Evolutionary conservation across 1,140 invertebrate genomes (phyloP).

Genomic region (Galleria mellonella): DNA sequence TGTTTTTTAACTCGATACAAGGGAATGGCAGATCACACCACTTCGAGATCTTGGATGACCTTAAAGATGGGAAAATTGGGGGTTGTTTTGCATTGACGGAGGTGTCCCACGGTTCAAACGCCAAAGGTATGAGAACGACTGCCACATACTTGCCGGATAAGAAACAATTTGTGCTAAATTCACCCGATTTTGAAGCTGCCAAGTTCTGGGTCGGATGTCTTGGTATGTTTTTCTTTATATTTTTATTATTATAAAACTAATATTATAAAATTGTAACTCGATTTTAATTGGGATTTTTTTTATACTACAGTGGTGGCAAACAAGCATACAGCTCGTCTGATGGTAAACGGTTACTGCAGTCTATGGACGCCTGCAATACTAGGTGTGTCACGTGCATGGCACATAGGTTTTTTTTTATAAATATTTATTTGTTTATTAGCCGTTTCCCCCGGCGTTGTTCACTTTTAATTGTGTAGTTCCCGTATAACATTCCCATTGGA

Average conservation of each 20-base stretch:
- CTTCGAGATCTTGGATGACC: conserved; percentile 75
- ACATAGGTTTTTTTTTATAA: no score
- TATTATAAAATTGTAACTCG: no score
- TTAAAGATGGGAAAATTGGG: conserved; percentile 73
- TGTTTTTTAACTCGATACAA: conserved; percentile 75
- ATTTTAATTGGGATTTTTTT: no score
- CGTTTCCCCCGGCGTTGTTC: no score
- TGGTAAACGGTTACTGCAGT: no score
- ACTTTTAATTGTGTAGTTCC: no score
- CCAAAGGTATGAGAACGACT: conserved; percentile 86
- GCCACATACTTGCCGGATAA: conserved; percentile 85
- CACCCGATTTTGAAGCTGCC: conserved; percentile 89
- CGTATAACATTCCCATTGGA: no score
- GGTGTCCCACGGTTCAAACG: conserved; percentile 91
- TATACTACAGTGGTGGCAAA: no score
- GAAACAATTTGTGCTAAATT: conserved; percentile 87
- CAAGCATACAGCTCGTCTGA: no score
- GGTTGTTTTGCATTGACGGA: conserved; percentile 92
- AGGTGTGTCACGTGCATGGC: no score
- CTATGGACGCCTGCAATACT: no score
- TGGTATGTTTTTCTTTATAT: conserved; percentile 32
- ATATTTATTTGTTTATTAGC: no score
- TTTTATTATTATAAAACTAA: conserved; percentile 1
- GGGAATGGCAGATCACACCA: conserved; percentile 76
- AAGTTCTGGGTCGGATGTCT: conserved; percentile 89